These are phyloP conservation scores for Acropternis orthonyx DNA, from an alignment of 2,797 vertebrate species.

Conservation along the genomic window DNA sequence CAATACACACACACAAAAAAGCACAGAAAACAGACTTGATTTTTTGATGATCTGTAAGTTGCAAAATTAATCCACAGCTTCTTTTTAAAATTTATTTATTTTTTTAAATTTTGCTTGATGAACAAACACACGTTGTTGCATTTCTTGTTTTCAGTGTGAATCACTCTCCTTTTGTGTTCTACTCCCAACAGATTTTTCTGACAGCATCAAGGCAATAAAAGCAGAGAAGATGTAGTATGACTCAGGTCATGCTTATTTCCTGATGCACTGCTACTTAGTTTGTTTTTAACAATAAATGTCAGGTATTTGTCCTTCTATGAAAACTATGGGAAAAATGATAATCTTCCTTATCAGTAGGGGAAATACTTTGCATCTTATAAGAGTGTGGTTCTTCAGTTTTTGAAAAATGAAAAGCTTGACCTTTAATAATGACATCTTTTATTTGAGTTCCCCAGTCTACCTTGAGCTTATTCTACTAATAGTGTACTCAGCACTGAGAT, in stretches of 20 bases:
- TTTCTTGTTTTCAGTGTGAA: neutral
- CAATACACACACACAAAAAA: too few relatives aligned
- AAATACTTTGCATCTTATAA: conserved; percentile 20
- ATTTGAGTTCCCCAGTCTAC: neutral
- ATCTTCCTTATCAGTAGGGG: neutral
- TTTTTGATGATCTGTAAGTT: neutral
- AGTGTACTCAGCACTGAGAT: conserved; percentile 20
- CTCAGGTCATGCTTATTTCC: neutral
- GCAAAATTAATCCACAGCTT: neutral
- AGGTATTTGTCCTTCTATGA: neutral
- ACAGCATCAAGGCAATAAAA: neutral
- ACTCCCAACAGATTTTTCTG: neutral
- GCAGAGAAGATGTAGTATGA: neutral
- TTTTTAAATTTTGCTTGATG: neutral
- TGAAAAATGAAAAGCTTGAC: neutral
- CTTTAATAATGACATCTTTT: conserved; percentile 23
- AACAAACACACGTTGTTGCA: neutral
- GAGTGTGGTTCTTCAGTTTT: neutral
- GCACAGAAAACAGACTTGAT: neutral
- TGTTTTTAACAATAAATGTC: neutral
- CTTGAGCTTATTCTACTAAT: neutral
- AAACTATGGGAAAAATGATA: neutral
- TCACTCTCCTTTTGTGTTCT: neutral
- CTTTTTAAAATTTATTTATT: too few relatives aligned
- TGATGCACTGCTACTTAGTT: neutral